Percentiles rank a stretch among this genome's conserved stretches.
Evolutionary conservation across 2,888 invertebrate genomes (phyloP).

Genomic region (Stenurella melanura): DNA sequence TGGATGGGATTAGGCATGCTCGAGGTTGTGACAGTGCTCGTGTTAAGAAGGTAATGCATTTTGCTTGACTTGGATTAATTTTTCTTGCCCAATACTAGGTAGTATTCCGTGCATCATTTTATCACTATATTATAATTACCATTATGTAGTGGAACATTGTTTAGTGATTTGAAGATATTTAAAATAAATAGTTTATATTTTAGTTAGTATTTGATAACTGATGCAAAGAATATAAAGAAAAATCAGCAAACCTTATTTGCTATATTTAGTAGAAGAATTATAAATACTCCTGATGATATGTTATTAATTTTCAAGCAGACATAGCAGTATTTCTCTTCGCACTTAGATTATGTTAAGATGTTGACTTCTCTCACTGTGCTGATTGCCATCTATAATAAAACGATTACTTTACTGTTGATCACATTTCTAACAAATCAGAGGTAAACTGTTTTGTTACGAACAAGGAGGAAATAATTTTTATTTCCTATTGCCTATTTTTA

Average conservation of each 20-base stretch:
- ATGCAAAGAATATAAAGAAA: not conserved
- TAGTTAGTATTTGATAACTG: not conserved
- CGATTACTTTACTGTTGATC: too few species aligned
- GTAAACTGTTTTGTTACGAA: too few species aligned
- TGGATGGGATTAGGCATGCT: conserved; percentile 74
- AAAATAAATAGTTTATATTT: not conserved
- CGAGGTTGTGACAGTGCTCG: conserved; percentile 71
- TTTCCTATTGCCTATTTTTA: too few species aligned
- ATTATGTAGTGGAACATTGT: not conserved
- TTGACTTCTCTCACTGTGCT: not conserved
- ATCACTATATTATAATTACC: not conserved
- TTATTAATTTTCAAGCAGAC: not conserved
- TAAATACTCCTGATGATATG: not conserved
- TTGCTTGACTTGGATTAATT: conserved; percentile 40
- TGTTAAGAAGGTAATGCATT: conserved; percentile 71
- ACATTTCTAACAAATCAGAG: too few species aligned
- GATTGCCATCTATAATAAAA: too few species aligned
- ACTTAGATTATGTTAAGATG: not conserved
- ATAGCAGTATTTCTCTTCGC: not conserved
- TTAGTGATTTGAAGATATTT: not conserved
- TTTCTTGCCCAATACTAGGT: conserved; percentile 16
- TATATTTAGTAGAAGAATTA: not conserved
- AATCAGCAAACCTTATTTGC: not conserved
- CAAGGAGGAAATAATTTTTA: too few species aligned
- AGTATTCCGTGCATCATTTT: conserved; percentile 32